Evolutionary conservation across 1,140 invertebrate genomes (phyloP).

Genomic region (Aphis craccivora): DNA sequence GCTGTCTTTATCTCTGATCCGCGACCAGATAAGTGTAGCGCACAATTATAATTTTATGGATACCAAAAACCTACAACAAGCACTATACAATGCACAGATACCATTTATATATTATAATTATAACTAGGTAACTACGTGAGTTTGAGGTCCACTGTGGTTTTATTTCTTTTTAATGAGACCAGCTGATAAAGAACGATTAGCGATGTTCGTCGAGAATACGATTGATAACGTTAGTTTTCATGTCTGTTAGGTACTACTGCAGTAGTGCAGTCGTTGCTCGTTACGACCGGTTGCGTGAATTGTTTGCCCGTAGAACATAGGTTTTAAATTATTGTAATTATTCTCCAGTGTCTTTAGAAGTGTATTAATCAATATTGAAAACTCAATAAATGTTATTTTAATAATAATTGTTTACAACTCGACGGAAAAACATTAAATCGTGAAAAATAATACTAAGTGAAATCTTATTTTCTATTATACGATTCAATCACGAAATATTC

Average conservation of each 20-base stretch:
- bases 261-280: not conserved
- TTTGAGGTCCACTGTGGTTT: conserved; percentile 5
- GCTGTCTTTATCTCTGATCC: not conserved
- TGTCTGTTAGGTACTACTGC: not conserved
- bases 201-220: not conserved
- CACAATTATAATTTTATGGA: not conserved
- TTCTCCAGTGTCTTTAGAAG: not conserved
- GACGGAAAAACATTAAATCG: not conserved
- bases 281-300: not conserved
- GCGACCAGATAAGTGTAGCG: not conserved
- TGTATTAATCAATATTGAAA: not conserved
- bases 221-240: not conserved
- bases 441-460: not conserved
- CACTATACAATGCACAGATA: too few species aligned
- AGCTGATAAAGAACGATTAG: conserved; percentile 6
- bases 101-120: not conserved
- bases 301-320: not conserved
- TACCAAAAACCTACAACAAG: too few species aligned
- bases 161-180: not conserved
- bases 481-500: not conserved
- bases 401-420: not conserved
- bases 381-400: not conserved
- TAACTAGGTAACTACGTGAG: not conserved
- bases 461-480: not conserved
- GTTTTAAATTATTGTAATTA: not conserved